phyloP scores from a whole-genome alignment of 1,140 invertebrate species.

The Magallana ariakensis region DNA sequence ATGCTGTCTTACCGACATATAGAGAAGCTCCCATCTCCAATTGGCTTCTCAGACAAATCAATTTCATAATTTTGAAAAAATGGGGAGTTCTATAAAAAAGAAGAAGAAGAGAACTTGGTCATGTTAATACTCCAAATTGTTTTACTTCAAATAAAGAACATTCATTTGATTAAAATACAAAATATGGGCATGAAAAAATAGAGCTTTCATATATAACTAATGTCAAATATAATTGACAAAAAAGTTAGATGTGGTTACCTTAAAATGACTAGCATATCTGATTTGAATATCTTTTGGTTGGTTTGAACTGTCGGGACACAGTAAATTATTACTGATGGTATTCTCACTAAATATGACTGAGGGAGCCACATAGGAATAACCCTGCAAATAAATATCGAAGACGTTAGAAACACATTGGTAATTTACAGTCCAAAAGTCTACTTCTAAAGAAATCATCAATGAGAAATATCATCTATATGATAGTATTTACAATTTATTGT shows the following conservation, averaged over 20 bases:
- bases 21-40: constrained; percentile 94
- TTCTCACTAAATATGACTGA: constrained; percentile 94
- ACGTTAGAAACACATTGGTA: neutral
- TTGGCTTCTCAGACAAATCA: constrained; percentile 83
- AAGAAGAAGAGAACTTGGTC: neutral
- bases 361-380: constrained; percentile 97
- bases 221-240: too few species aligned
- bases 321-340: constrained; percentile 87
- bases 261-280: constrained; percentile 80
- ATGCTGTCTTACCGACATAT: constrained; percentile 83
- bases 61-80: constrained; percentile 93
- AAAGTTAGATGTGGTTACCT: constrained; percentile 75
- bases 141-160: too few species aligned
- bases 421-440: neutral
- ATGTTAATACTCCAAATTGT: too few species aligned
- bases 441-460: neutral
- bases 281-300: constrained; percentile 79
- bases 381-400: constrained; percentile 80
- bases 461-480: neutral
- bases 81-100: constrained; percentile 85
- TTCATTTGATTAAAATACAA: too few species aligned
- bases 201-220: too few species aligned
- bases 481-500: neutral
- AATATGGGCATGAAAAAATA: too few species aligned
- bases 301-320: constrained; percentile 80